These are phyloP conservation scores for Galbula dea DNA, from an alignment of 2,113 vertebrate species.

Conservation along the genomic window DNA sequence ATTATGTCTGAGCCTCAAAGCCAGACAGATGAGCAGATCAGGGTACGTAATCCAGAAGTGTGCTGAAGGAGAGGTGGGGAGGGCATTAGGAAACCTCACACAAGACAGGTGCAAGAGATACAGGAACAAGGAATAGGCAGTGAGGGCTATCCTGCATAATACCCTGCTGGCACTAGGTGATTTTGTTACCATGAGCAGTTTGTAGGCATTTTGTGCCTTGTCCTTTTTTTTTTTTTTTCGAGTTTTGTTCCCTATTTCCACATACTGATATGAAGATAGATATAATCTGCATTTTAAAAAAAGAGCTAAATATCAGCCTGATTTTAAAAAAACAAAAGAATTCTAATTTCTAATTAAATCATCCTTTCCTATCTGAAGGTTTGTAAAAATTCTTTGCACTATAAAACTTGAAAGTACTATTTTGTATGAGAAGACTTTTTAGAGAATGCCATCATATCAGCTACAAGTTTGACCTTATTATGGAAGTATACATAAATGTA, in stretches of 20 bases:
- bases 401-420: background rate
- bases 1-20: background rate
- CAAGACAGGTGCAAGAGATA: background rate
- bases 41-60: background rate
- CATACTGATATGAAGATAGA: background rate
- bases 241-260: conserved; percentile 21
- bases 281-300: background rate
- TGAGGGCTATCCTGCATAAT: background rate
- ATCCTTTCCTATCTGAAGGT: conserved; percentile 33
- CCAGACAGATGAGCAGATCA: background rate
- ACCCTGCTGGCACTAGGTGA: background rate
- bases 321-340: background rate
- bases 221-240: background rate
- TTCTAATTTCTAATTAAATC: conserved; percentile 19
- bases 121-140: background rate
- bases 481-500: conserved; percentile 16
- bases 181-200: background rate
- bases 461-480: conserved; percentile 31
- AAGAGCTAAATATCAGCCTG: background rate
- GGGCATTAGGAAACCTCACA: background rate
- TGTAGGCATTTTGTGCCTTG: background rate
- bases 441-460: conserved; percentile 24
- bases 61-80: background rate
- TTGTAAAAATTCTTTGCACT: background rate
- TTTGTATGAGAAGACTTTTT: conserved; percentile 13